Base-by-base conservation (phyloP, 2,888 invertebrate species). In the Pollenia labialis region DNA sequence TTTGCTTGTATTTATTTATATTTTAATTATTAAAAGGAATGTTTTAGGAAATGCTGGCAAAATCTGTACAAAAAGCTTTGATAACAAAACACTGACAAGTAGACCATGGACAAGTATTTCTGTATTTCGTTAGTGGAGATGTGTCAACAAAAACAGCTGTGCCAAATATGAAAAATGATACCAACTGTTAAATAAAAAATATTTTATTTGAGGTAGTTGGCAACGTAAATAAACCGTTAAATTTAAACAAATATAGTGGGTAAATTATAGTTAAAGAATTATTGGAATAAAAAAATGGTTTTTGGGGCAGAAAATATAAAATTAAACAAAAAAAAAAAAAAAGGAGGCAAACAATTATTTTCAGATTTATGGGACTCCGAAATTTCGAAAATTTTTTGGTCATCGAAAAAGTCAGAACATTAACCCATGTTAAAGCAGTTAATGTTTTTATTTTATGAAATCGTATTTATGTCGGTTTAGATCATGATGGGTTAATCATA, bases 141-240 rank as follows among this genome's bases (percentile, higher is more conserved):
- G 76, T 81, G 81, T 85, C 62, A 81, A 71, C 40, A 62, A 2
- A 18, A 60, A 72, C 76, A 76, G 75, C 76, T 81, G 81, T 14
- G 4, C 10, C 2, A 50, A 66, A 44, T 11, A 69, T 16, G 9
- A 14, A 11, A 10, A 71, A 2, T 68, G 62, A 68, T 74, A 48
- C 79, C 84, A 85, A 80, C 79, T 68, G 46, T 46, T 44, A 42
- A 23, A 58, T 50, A 48, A 52, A 48, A 46, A 32, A 23, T 23
- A 11, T 44, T 8, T 32, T 4, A 32, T 16, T 60, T 46, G 1
- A 18, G n/a, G 6, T 54, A 23, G 84, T 80, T 85, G 84, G 84
- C 60, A 85, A 54, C n/a, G 32, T 52, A 12, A 9, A 18, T 54
- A 62, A 42, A n/a, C 76, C 64, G 77, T 77, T 83, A 48, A 42